Evolutionary conservation across 1,140 invertebrate genomes (phyloP).

Genomic region (Neelides sp.): DNA sequence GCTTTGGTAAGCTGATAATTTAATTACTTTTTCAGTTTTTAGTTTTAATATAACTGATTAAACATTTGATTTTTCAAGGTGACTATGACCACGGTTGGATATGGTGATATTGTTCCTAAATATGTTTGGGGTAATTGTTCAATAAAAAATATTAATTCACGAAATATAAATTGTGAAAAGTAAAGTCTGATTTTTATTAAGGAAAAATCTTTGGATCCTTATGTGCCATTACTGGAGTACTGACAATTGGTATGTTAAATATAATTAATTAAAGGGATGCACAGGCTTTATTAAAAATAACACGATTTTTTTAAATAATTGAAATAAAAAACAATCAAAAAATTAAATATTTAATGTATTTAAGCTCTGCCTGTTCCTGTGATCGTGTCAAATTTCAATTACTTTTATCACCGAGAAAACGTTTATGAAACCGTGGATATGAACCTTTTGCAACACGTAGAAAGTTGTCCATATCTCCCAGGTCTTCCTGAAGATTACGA

Average conservation of each 20-base stretch:
- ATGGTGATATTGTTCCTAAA: slow-evolving; percentile 27
- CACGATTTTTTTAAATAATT: no score
- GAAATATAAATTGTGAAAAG: background rate
- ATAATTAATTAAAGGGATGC: no score
- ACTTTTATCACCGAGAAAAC: slow-evolving; percentile 56
- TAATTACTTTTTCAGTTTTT: background rate
- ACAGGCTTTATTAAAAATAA: no score
- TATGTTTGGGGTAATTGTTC: background rate
- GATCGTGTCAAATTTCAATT: slow-evolving; percentile 43
- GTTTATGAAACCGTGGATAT: slow-evolving; percentile 78
- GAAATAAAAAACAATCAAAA: no score
- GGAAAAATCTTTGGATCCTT: slow-evolving; percentile 39
- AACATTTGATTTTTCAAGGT: background rate
- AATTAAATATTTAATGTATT: no score
- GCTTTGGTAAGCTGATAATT: slow-evolving; percentile 27
- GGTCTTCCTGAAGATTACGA: no score
- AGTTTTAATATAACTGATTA: background rate
- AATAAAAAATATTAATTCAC: background rate
- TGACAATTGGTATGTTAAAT: no score
- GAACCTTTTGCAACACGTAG: slow-evolving; percentile 63
- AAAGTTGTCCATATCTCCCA: slow-evolving; percentile 88
- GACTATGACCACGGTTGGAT: slow-evolving; percentile 25
- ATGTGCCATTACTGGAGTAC: slow-evolving; percentile 42
- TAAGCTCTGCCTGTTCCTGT: slow-evolving; percentile 42
- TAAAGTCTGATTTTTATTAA: slow-evolving; percentile 8